Conservation (phyloP, 1,140 invertebrate genomes). For the Trichoplusia ni region DNA sequence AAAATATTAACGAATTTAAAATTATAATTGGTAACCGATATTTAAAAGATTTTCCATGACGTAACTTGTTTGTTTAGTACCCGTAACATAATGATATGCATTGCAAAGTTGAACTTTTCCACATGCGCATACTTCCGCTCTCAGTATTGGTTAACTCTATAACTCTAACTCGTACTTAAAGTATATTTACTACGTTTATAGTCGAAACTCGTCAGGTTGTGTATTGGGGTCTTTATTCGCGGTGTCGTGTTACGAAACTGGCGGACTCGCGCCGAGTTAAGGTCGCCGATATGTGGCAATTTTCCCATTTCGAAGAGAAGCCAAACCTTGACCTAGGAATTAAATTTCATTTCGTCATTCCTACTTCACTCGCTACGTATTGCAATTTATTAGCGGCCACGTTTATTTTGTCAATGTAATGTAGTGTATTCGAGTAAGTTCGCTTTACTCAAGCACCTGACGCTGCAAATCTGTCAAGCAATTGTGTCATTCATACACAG, state of each 20-base stretch:
- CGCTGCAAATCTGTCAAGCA: slow-evolving; percentile 21
- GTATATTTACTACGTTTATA: slow-evolving; percentile 20
- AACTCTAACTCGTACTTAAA: too few species aligned
- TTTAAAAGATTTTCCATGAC: neutral
- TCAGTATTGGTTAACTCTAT: too few species aligned
- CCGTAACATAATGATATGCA: neutral
- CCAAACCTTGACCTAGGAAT: slow-evolving; percentile 79
- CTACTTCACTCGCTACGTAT: slow-evolving; percentile 53
- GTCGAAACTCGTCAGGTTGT: neutral
- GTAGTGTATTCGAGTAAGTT: neutral
- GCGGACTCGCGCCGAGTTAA: slow-evolving; percentile 67
- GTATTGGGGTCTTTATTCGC: slow-evolving; percentile 39
- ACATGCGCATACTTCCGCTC: too few species aligned
- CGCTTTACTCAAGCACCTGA: neutral
- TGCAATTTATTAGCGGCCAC: slow-evolving; percentile 42
- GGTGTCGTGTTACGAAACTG: slow-evolving; percentile 60
- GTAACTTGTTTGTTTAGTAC: neutral
- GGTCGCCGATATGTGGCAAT: slow-evolving; percentile 77
- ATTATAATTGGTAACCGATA: slow-evolving; percentile 6
- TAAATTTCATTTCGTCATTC: slow-evolving; percentile 72
- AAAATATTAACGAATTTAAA: slow-evolving; percentile 2
- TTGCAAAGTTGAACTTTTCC: too few species aligned
- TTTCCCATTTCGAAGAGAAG: slow-evolving; percentile 80
- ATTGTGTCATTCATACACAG: too few species aligned
- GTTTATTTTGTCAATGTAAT: neutral